Conservation (phyloP, 2,888 invertebrate genomes). For the Limnephilus rhombicus region DNA sequence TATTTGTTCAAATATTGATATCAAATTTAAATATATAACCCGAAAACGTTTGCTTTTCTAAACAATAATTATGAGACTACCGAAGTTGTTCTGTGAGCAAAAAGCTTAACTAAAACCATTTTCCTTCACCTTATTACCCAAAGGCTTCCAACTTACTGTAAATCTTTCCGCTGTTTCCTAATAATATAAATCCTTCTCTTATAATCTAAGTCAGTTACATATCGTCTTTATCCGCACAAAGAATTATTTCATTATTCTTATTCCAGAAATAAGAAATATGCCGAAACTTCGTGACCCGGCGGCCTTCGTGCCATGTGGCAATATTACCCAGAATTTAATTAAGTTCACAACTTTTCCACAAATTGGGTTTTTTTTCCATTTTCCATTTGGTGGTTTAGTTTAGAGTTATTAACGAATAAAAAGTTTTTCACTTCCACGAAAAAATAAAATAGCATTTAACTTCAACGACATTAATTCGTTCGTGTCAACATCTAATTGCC, state of each 20-base stretch:
- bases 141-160: background rate
- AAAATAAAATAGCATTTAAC: conserved; percentile 40
- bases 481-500: conserved; percentile 37
- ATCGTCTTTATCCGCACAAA: background rate
- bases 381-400: conserved; percentile 38
- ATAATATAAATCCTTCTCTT: background rate
- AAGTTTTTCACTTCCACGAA: conserved; percentile 40
- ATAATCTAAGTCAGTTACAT: background rate
- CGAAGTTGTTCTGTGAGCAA: too few species aligned
- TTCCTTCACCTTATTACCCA: too few species aligned
- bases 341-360: conserved; percentile 55
- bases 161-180: background rate
- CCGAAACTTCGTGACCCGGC: background rate
- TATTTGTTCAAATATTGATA: too few species aligned
- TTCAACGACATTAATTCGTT: conserved; percentile 40
- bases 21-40: too few species aligned
- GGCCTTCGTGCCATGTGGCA: conserved; percentile 49
- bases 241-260: background rate
- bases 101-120: too few species aligned
- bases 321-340: conserved; percentile 55
- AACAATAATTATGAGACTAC: too few species aligned
- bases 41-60: too few species aligned
- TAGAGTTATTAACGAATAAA: conserved; percentile 37
- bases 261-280: background rate
- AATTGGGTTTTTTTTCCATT: conserved; percentile 41